Base-by-base conservation (phyloP, 2,888 invertebrate species). In the Nemurella pictetii region DNA sequence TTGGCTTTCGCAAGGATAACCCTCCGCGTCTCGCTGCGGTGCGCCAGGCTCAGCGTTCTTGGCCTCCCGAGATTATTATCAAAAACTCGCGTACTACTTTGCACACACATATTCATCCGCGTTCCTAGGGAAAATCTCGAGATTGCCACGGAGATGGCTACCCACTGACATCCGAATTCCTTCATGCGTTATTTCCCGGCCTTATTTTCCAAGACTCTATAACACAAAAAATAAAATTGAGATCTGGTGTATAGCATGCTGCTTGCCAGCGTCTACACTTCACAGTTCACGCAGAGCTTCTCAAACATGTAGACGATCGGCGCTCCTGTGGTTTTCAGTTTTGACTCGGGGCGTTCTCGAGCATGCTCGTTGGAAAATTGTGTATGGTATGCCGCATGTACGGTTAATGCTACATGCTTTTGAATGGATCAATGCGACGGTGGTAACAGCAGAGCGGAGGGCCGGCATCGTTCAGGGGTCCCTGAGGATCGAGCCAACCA, bases 401-500 rank as follows among this genome's bases (percentile, higher is more conserved):
- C 55, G 55, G 55, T 55, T 55, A 55, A 55, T 55, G 55, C 55
- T 55, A 55, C 55, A 55, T 55, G 55, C 55, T 55, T 55, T 55
- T 55, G 55, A 55, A 55, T 55, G 55, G 55, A 55, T 55, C 55
- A 55, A 55, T 55, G 55, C 3, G 55, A 55, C 20, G 55, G 55
- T 55, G 55, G 55, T 55, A 55, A 55, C 55, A 55, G 20, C 55
- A 20, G 55, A 55, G 55, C 15, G 55, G 15, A 3, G 12, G 55
- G 55, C 15, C 55, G 15, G 78, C 26, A 30, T 81, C 80, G 35
- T 35, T 35, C n/a, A 26, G 35, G n/a, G 36, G n/a, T 81, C 80
- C 80, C 80, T 3, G 36, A 81, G 35, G 80, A 81, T 30, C n/a
- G 36, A n/a, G 26, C 35, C 20, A 35, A 35, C 35, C 35, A 82